Base-by-base conservation (phyloP, 2,113 vertebrate species). In the Corythoichthys haematopterus region DNA sequence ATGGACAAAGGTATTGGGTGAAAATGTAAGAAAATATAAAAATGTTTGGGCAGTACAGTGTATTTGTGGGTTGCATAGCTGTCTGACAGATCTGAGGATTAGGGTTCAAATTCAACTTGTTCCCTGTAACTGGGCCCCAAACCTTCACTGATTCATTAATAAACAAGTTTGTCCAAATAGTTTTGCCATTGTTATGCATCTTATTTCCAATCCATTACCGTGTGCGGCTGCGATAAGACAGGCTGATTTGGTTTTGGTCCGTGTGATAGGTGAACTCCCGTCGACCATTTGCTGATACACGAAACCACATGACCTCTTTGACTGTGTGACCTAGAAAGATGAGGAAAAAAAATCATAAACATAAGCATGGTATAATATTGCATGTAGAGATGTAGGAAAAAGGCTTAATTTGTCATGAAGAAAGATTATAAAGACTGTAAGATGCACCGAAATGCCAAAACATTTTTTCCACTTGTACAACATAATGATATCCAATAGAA, bases 231-330 rank as follows among this genome's bases (percentile, higher is more conserved):
- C 76, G 82, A 80, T 89, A 92, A 0, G 90, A 88, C 48, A 82
- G 77, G 61, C 90, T 91, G 73, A 92, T 75, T 70, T 88, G 64
- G 71, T 75, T 79, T 11, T 66, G 59, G 65, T 93, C 90, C 0
- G 84, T 80, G 80, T 92, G 90, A 79, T 89, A 83, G 59, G 79
- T 76, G 6, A 90, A 84, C 52, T 92, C 90, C 69, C 88, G 84
- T 20, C 68, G 87, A 51, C 86, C 88, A 1, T 87, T 88, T 2
- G 77, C 67, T 13, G 89, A 89, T 61, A 92, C 88, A 53, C 88
- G 89, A 68, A 92, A 92, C 92, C 92, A 92, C 90, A 89, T 91
- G 75, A 91, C 90, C 58, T 73, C 69, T 53, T 50, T 90, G 67
- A 91, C 81, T 0, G 74, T 89, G 85, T 88, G 89, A 68, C 90